A percentile compares a stretch with the other conserved stretches of the same genome.
Conservation (phyloP, 1,140 invertebrate species). For the Coptotermes formosanus region DNA sequence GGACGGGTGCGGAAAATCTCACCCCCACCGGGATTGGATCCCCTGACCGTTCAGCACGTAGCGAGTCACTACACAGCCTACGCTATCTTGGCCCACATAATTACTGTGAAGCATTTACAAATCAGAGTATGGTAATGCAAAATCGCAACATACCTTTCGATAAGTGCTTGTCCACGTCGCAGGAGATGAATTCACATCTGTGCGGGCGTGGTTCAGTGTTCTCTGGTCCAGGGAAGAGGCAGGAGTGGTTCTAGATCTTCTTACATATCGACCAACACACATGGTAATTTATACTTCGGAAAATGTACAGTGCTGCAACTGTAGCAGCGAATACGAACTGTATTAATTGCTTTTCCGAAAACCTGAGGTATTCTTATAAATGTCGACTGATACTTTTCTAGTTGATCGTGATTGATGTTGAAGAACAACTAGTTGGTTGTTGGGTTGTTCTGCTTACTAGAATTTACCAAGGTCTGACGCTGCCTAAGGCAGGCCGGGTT, state of each 20-base stretch:
- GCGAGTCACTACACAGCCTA: too few relatives aligned
- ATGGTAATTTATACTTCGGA: background rate
- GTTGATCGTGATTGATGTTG: background rate
- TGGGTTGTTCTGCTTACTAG: background rate
- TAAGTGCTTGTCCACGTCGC: background rate
- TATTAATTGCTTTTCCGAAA: background rate
- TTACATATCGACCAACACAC: background rate
- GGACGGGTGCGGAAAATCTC: too few relatives aligned
- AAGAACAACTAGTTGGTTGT: background rate
- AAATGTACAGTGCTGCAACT: background rate
- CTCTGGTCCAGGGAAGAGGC: background rate
- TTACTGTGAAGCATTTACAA: too few relatives aligned
- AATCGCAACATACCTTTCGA: background rate
- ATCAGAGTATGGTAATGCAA: background rate
- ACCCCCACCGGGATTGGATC: too few relatives aligned
- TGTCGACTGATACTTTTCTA: background rate
- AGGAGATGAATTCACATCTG: background rate
- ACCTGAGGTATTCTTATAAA: too few relatives aligned
- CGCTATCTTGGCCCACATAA: too few relatives aligned
- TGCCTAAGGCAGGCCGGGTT: constrained; percentile 26
- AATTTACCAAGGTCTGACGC: constrained; percentile 23
- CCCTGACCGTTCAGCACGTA: too few relatives aligned
- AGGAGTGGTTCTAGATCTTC: background rate
- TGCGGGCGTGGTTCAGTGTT: background rate
- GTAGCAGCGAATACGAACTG: background rate